These are phyloP conservation scores for Pollenia angustigena DNA, from an alignment of 2,888 invertebrate species.

Conservation along the genomic window DNA sequence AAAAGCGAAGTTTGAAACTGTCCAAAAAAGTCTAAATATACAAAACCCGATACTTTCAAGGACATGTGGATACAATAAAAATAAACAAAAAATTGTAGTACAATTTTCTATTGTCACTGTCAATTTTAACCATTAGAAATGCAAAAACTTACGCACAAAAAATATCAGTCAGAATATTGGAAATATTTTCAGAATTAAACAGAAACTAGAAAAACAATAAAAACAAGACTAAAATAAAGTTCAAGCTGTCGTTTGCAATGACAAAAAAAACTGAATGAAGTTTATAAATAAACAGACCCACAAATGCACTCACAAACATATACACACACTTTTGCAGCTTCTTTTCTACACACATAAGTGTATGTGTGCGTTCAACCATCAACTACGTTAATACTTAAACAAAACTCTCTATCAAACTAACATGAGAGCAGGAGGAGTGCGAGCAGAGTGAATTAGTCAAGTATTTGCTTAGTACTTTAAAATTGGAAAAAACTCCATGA, in stretches of 20 bases:
- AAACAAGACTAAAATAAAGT: conserved; percentile 27
- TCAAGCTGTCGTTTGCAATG: conserved; percentile 48
- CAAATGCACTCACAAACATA: not conserved
- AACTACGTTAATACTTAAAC: conserved; percentile 5
- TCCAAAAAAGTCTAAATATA: not conserved
- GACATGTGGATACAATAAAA: not conserved
- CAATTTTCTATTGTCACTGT: conserved; percentile 20
- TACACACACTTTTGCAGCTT: not conserved
- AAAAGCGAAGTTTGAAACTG: too few relatives aligned
- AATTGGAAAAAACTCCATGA: conserved; percentile 59
- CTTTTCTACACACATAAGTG: too few relatives aligned
- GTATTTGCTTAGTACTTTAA: conserved; percentile 66
- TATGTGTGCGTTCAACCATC: not conserved
- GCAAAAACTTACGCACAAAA: not conserved
- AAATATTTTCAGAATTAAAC: not conserved
- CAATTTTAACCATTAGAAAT: conserved; percentile 11
- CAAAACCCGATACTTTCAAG: not conserved
- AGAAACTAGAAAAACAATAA: conserved; percentile 1
- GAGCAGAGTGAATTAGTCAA: conserved; percentile 48
- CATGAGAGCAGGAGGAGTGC: not conserved
- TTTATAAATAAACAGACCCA: not conserved
- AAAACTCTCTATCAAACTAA: conserved; percentile 30
- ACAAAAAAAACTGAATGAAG: conserved; percentile 17
- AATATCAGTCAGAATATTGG: conserved; percentile 6
- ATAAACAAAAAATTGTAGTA: not conserved